Base-by-base conservation (phyloP, 1,140 invertebrate species). In the Brachionus plicatilis region DNA sequence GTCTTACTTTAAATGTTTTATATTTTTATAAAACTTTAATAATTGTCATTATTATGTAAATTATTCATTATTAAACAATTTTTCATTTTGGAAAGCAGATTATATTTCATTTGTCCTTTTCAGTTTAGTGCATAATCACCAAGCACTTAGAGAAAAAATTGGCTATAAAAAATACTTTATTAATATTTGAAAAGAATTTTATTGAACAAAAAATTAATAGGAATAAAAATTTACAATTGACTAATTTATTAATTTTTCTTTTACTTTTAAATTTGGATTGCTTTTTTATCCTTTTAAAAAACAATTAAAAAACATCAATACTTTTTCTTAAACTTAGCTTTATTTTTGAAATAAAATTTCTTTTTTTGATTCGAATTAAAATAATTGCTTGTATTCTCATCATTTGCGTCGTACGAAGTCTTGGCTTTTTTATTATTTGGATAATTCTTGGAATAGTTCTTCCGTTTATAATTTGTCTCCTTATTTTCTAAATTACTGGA, bases 261-360 rank as follows among this genome's bases (percentile, higher is more conserved):
- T 60, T 24, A 20, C 17, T 24, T 7, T 8, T 60, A 20, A 24
- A 60, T 20, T 14, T 60, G 8, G 53, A 20, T 60, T 20, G 20
- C 7, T 6, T 24, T 60, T 20, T 24, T 20, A 24, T 1, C 53
- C 53, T 5, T 50, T 65, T 37, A 37, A 37, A 70, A 70, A 70
- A 70, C 17, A 75, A 75, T n/a, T 6, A 24, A 43, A 17, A 17
- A 43, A 45, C 43, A 50, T 50, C 9, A 76, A 76, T 29, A 50
- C 9, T 76, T 76, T 76, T 76, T 76, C 20, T 76, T 76, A 76
- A 76, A 76, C 20, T 50, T 76, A 14, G 43, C 11, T 50, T 76
- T 76, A 47, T 76, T 76, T 76, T 76, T 76, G 50, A 76, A 76
- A n/a, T 24, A 50, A 47, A 50, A 76, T 76, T 76, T 70, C 24